Conservation (phyloP, 2,113 vertebrate species). For the Grallaria varia region DNA sequence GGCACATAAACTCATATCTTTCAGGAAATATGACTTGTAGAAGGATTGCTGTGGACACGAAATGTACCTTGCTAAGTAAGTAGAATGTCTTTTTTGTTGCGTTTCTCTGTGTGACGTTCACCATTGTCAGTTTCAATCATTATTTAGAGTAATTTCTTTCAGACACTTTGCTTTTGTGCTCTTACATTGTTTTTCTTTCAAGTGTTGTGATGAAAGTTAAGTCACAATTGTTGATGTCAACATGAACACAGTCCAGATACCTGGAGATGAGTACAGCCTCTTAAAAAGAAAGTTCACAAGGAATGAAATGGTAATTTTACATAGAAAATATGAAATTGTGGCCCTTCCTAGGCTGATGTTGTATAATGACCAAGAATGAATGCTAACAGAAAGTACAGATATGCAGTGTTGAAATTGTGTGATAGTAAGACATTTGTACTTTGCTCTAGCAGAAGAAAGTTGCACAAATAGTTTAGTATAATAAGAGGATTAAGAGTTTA, state of each 20-base stretch:
- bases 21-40: not conserved
- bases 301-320: not conserved
- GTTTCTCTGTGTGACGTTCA: not conserved
- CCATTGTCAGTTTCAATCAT: not conserved
- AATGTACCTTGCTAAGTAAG: not conserved
- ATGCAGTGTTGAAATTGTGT: not conserved
- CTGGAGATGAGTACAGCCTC: not conserved
- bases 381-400: not conserved
- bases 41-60: not conserved
- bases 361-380: not conserved
- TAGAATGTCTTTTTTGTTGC: not conserved
- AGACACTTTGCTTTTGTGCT: accelerated
- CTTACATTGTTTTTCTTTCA: not conserved
- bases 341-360: not conserved
- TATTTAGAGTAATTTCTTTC: not conserved
- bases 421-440: not conserved
- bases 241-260: accelerated
- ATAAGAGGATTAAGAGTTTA: not conserved
- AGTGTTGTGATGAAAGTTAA: not conserved
- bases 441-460: not conserved
- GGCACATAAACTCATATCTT: accelerated
- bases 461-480: not conserved
- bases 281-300: not conserved
- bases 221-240: not conserved
- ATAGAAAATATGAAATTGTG: not conserved